Evolutionary conservation across 2,797 vertebrate species (phyloP).

Genomic region (Cercopithecus petaurista): DNA sequence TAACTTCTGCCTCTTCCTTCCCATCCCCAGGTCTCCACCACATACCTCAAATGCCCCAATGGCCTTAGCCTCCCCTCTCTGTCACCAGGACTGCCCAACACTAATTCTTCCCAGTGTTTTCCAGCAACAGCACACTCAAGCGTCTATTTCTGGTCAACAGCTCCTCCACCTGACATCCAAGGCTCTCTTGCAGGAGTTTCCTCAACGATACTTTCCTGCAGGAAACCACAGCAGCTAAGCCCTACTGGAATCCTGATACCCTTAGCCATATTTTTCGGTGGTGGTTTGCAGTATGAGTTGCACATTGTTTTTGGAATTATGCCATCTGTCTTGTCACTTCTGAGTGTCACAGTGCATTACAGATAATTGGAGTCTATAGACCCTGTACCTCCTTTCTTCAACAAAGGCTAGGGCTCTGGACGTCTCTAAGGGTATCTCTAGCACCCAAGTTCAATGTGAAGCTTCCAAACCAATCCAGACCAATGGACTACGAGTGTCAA

Average conservation of each 20-base stretch:
- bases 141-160: accelerated
- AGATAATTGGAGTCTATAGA: background rate
- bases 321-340: background rate
- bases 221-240: too few relatives aligned
- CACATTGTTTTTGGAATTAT: background rate
- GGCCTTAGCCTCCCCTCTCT: background rate
- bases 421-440: background rate
- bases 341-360: background rate
- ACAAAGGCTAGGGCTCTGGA: background rate
- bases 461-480: background rate
- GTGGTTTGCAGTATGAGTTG: background rate
- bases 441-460: background rate
- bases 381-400: background rate
- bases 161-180: background rate
- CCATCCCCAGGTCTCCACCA: background rate
- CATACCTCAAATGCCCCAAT: background rate
- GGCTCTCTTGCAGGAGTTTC: background rate
- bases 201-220: background rate
- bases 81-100: background rate
- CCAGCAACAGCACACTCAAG: background rate
- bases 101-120: too few relatives aligned
- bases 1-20: background rate
- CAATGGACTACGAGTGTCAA: background rate
- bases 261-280: background rate
- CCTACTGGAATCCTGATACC: background rate